A percentile compares a stretch with the other conserved stretches of the same genome.
phyloP scores from a whole-genome alignment of 2,797 vertebrate species.

The Enteromius viviparus region DNA sequence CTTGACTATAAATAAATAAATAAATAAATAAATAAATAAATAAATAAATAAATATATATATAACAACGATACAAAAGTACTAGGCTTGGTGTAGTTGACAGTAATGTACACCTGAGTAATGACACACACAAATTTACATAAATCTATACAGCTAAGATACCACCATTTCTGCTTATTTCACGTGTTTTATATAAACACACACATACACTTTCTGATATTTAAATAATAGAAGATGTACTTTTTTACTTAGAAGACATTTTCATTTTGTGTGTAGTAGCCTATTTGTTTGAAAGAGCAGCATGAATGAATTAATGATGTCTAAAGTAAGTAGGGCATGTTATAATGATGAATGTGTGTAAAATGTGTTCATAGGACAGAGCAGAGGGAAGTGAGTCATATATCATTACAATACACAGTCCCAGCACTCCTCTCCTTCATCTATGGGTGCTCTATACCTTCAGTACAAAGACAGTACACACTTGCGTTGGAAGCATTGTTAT shows the following conservation, averaged over 20 bases:
- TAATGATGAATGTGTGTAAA: constrained; percentile 56
- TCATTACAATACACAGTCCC: constrained; percentile 58
- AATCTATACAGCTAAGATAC: not conserved
- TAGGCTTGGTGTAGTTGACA: not conserved
- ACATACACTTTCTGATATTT: not conserved
- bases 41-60: too few species aligned
- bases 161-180: not conserved
- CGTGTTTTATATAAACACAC: too few species aligned
- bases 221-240: not conserved
- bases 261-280: constrained; percentile 14
- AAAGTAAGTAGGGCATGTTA: constrained; percentile 56
- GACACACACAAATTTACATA: not conserved
- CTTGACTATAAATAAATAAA: not conserved
- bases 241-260: not conserved
- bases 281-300: constrained; percentile 32
- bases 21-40: not conserved
- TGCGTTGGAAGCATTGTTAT: not conserved
- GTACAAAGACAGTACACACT: constrained; percentile 28
- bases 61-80: not conserved
- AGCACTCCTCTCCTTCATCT: constrained; percentile 16
- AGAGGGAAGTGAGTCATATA: constrained; percentile 49
- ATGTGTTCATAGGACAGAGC: constrained; percentile 29
- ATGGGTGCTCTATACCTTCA: not conserved
- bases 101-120: not conserved
- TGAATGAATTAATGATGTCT: constrained; percentile 62